Conservation (phyloP, 2,888 invertebrate genomes). For the Taphrorychus bicolor region DNA sequence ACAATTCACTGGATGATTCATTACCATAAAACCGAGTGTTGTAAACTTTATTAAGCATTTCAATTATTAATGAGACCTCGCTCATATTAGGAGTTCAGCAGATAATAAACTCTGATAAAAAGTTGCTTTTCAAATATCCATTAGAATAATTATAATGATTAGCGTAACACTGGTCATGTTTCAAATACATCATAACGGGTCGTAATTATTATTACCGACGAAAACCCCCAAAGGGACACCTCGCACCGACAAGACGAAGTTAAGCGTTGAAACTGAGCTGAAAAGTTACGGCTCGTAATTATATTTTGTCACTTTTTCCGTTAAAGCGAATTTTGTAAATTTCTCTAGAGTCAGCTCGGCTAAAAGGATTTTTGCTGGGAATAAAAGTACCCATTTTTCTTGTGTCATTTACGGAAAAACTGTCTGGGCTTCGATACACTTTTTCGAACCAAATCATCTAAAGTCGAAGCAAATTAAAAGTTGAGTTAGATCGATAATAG, state of each 20-base stretch:
- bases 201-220: neutral
- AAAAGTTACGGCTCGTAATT: neutral
- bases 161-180: neutral
- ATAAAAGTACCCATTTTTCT: neutral
- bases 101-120: too few species aligned
- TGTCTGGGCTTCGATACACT: too few species aligned
- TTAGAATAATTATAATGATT: neutral
- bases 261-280: neutral
- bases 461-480: too few species aligned
- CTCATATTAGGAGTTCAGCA: too few species aligned
- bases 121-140: neutral
- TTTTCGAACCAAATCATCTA: too few species aligned
- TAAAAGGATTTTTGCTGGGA: neutral
- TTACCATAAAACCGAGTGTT: too few species aligned
- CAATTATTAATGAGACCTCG: too few species aligned
- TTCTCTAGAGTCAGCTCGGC: neutral
- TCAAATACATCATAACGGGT: neutral
- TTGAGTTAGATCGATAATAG: too few species aligned
- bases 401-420: neutral
- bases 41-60: too few species aligned
- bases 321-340: neutral
- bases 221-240: neutral
- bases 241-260: neutral
- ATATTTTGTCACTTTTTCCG: neutral
- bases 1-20: too few species aligned